Percentiles rank a stretch among this genome's conserved stretches.
Evolutionary conservation across 2,113 vertebrate genomes (phyloP).

Genomic region (Dicrurus megarhynchus): DNA sequence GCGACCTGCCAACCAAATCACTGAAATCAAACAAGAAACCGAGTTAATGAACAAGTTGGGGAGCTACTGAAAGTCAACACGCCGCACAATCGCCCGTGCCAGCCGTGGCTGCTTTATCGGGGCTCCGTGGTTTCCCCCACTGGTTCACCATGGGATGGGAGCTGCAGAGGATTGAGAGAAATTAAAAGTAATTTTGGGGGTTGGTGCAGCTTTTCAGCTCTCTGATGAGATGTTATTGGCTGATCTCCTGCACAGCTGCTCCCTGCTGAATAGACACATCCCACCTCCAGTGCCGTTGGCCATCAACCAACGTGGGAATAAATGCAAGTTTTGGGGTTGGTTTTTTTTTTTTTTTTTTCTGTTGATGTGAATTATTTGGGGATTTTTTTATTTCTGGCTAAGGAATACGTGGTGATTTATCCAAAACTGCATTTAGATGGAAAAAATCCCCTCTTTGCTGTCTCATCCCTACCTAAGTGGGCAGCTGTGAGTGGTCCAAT

Average conservation of each 20-base stretch:
- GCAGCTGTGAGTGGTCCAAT: neutral
- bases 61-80: neutral
- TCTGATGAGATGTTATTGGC: neutral
- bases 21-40: fast-evolving
- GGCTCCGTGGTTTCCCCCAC: fast-evolving
- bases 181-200: neutral
- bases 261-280: neutral
- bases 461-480: neutral
- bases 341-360: neutral
- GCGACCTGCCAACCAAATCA: fast-evolving
- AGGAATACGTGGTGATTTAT: neutral
- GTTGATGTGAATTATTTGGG: neutral
- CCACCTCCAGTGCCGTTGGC: neutral
- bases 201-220: neutral
- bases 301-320: neutral
- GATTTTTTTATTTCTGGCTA: neutral
- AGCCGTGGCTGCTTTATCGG: fast-evolving
- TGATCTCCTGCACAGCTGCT: slow-evolving; percentile 15
- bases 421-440: neutral
- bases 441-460: neutral
- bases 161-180: neutral
- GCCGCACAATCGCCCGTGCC: fast-evolving
- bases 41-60: neutral
- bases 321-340: neutral
- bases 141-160: neutral